Evolutionary conservation across 2,888 invertebrate genomes (phyloP).

Genomic region (Tholera decimalis): DNA sequence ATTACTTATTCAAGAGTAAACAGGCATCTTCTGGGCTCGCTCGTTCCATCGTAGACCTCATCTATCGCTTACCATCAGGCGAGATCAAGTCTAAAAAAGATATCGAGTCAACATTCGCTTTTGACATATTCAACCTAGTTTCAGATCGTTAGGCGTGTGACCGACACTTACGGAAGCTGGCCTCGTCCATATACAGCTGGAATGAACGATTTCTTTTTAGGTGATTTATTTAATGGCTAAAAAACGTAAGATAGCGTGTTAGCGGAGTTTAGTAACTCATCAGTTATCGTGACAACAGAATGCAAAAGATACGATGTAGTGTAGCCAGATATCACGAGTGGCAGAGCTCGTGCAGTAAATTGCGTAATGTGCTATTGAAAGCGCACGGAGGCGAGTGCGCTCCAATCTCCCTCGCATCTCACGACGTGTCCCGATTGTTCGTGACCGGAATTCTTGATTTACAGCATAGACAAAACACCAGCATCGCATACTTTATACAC

Average conservation of each 20-base stretch:
- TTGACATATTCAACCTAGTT: slow-evolving; percentile 76
- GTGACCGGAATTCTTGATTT: slow-evolving; percentile 81
- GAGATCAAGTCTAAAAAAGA: too few species aligned
- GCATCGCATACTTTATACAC: slow-evolving; percentile 41
- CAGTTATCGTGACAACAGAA: slow-evolving; percentile 80
- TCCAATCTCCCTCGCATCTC: slow-evolving; percentile 83
- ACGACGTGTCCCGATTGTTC: slow-evolving; percentile 79
- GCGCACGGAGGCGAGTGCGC: slow-evolving; percentile 76
- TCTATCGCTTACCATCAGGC: too few species aligned
- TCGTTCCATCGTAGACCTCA: too few species aligned
- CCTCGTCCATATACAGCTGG: slow-evolving; percentile 54
- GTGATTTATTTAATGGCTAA: slow-evolving; percentile 37
- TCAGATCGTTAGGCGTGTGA: slow-evolving; percentile 56
- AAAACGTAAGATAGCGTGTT: slow-evolving; percentile 13
- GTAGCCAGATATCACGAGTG: slow-evolving; percentile 77
- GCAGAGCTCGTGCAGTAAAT: slow-evolving; percentile 82
- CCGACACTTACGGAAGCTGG: slow-evolving; percentile 64
- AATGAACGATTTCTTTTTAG: slow-evolving; percentile 46
- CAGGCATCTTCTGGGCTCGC: too few species aligned
- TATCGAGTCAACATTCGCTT: slow-evolving; percentile 64
- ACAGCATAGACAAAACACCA: slow-evolving; percentile 62
- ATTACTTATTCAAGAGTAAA: slow-evolving; percentile 67
- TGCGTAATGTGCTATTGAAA: slow-evolving; percentile 87
- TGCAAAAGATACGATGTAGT: slow-evolving; percentile 79
- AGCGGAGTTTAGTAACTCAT: slow-evolving; percentile 61